These are phyloP conservation scores for Megastigmus dorsalis DNA, from an alignment of 2,888 invertebrate genomes.

Conservation along the genomic window DNA sequence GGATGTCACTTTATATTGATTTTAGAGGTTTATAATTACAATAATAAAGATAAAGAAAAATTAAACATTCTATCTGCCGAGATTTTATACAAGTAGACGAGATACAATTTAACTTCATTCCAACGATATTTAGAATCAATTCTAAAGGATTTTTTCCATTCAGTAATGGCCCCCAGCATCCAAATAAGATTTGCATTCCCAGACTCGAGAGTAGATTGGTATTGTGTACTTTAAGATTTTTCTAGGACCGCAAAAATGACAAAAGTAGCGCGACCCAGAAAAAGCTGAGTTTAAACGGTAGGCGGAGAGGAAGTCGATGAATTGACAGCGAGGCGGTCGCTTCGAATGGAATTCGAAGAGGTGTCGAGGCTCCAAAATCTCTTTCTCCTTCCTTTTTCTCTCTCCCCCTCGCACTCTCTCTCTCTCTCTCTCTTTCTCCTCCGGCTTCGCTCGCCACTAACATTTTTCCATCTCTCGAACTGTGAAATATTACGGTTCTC, in stretches of 20 bases:
- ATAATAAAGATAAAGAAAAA: too few species aligned
- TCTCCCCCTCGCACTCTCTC: not conserved
- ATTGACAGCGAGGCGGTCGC: conserved; percentile 60
- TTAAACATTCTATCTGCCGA: too few species aligned
- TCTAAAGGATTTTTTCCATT: not conserved
- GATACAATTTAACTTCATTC: not conserved
- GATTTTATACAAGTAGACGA: too few species aligned
- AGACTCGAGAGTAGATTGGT: not conserved
- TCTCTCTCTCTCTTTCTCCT: too few species aligned
- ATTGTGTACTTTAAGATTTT: conserved; percentile 17
- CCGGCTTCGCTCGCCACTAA: not conserved
- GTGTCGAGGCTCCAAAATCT: too few species aligned
- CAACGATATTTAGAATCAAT: not conserved
- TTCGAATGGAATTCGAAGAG: too few species aligned
- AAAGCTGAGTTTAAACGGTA: conserved; percentile 39
- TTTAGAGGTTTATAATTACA: not conserved
- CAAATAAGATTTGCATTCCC: conserved; percentile 33
- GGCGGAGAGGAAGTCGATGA: conserved; percentile 56
- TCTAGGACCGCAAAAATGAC: conserved; percentile 54
- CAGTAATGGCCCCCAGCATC: not conserved
- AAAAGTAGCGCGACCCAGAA: conserved; percentile 39
- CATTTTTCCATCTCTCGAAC: conserved; percentile 47
- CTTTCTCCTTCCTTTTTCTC: too few species aligned
- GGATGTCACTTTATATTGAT: not conserved
- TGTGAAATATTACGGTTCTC: conserved; percentile 60